Percentiles rank a stretch among this genome's conserved stretches.
Conservation (phyloP, 2,888 invertebrate species). For the Cenopis cana region DNA sequence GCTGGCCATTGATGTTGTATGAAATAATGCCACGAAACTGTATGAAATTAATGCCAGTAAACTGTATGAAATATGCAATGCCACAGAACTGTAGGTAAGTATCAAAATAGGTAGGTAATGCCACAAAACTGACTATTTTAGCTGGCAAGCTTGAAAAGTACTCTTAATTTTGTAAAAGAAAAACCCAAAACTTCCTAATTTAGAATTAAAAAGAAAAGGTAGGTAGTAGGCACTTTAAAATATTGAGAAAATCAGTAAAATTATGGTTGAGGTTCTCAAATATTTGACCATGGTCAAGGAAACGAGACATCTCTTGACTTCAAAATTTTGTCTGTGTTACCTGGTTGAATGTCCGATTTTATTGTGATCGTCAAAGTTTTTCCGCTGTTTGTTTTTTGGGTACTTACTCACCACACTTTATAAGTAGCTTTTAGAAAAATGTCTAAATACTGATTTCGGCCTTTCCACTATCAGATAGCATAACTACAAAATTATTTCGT, state of each 20-base stretch:
- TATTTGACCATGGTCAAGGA: constrained; percentile 22
- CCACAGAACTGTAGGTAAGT: no score
- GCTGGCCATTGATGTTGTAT: no score
- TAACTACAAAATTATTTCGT: constrained; percentile 16
- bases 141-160: no score
- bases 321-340: constrained; percentile 1
- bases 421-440: constrained; percentile 37
- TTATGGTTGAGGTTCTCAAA: background rate
- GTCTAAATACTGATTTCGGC: constrained; percentile 7
- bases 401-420: background rate
- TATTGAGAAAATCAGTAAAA: background rate
- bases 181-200: no score
- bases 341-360: constrained; percentile 8
- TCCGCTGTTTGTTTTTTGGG: background rate
- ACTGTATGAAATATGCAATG: no score
- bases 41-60: no score
- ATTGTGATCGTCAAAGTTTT: constrained; percentile 12
- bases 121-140: no score
- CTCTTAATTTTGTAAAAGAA: no score
- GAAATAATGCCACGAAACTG: no score
- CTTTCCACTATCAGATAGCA: background rate
- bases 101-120: no score
- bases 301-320: constrained; percentile 37
- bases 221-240: no score
- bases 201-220: no score